Conservation (phyloP, 2,797 vertebrate species). For the Hyperoplus lanceolatus region DNA sequence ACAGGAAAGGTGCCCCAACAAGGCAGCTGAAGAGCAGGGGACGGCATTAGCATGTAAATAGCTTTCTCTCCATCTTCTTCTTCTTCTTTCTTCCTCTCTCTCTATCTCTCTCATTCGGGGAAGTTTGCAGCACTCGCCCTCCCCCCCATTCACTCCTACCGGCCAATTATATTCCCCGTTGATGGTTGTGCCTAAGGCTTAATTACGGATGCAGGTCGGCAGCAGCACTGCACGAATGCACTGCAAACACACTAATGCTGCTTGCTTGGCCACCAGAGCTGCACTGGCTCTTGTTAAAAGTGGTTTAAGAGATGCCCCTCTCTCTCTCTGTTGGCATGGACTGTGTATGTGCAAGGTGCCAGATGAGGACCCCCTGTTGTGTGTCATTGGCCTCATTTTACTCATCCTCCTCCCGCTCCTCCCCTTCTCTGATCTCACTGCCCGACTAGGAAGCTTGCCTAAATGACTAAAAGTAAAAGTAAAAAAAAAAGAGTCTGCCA, state of each 20-base stretch:
- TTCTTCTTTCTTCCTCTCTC: constrained; percentile 68
- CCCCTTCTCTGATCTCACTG: constrained; percentile 60
- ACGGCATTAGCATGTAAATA: constrained; percentile 87
- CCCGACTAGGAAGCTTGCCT: constrained; percentile 29
- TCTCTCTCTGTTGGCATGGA: constrained; percentile 44
- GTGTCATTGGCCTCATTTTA: constrained; percentile 61
- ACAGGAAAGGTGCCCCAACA: constrained; percentile 59
- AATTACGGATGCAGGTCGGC: constrained; percentile 74
- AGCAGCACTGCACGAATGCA: constrained; percentile 54
- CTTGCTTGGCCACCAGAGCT: constrained; percentile 51
- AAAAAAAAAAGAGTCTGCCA: neutral
- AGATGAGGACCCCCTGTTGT: constrained; percentile 54
- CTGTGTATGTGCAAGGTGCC: constrained; percentile 46
- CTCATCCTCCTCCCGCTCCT: constrained; percentile 38
- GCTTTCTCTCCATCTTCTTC: constrained; percentile 64
- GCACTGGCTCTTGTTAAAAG: constrained; percentile 61
- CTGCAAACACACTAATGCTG: constrained; percentile 55
- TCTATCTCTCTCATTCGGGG: constrained; percentile 32
- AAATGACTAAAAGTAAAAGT: constrained; percentile 19
- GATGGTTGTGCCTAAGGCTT: constrained; percentile 65
- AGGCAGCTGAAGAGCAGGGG: constrained; percentile 74
- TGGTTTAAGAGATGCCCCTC: constrained; percentile 62
- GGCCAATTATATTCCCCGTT: constrained; percentile 74
- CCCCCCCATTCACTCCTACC: constrained; percentile 31
- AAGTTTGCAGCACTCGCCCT: constrained; percentile 64